phyloP scores from a whole-genome alignment of 1,140 invertebrate genomes.

The Colletes latitarsis region DNA sequence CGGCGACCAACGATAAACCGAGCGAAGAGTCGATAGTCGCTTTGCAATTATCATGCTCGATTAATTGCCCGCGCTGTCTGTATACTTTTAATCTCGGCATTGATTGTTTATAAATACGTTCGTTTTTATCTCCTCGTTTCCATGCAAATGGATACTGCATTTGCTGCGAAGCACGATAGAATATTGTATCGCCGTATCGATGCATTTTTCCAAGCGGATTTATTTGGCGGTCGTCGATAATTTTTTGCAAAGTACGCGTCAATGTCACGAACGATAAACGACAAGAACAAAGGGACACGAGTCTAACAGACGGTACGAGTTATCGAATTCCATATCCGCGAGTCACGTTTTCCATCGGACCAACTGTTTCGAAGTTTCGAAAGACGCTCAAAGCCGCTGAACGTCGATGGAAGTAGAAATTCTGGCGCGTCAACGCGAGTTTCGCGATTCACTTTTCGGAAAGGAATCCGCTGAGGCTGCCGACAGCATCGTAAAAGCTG shows the following conservation, averaged over 20 bases:
- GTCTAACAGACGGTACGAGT: neutral
- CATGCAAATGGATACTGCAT: constrained; percentile 21
- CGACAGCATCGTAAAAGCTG: no score
- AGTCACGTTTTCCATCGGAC: neutral
- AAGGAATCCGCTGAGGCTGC: no score
- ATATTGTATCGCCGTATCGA: constrained; percentile 10
- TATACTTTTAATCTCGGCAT: constrained; percentile 33
- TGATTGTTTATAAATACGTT: constrained; percentile 23
- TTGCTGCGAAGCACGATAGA: neutral
- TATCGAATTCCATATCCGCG: no score
- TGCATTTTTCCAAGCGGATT: neutral
- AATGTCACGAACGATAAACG: neutral
- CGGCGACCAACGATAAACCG: neutral
- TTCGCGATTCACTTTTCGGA: no score
- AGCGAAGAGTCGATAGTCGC: neutral
- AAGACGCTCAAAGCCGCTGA: no score
- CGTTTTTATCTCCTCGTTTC: neutral
- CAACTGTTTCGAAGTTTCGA: no score
- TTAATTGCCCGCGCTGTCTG: neutral
- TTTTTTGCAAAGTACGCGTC: no score
- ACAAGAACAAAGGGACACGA: neutral
- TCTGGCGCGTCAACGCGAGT: no score
- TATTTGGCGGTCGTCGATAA: neutral
- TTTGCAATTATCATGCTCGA: constrained; percentile 22
- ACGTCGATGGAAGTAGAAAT: no score